These are phyloP conservation scores for Laspeyria flexula DNA, from an alignment of 2,888 invertebrate genomes.

Conservation along the genomic window DNA sequence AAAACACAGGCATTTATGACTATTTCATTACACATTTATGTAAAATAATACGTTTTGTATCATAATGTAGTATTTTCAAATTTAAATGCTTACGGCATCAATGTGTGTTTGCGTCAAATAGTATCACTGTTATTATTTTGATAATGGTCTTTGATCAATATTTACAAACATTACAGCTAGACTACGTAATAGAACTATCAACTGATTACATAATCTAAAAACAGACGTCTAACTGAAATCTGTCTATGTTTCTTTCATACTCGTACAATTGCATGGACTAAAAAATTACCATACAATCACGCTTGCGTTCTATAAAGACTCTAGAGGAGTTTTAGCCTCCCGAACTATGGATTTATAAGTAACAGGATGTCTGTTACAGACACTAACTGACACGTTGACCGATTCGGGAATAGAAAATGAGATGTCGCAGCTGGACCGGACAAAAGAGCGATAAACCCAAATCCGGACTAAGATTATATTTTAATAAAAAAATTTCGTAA, in stretches of 20 bases:
- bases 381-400: no score
- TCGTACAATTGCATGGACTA: no score
- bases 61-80: background rate
- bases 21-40: background rate
- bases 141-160: slow-evolving; percentile 8
- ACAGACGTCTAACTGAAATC: background rate
- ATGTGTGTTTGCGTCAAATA: slow-evolving; percentile 35
- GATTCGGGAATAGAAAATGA: no score
- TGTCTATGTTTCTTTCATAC: background rate
- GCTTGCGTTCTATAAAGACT: no score
- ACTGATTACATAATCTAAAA: background rate
- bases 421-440: no score
- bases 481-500: no score
- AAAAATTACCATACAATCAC: no score
- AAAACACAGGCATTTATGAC: background rate
- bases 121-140: slow-evolving; percentile 15
- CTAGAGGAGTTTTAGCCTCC: no score
- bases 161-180: background rate
- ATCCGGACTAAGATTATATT: no score
- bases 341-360: no score
- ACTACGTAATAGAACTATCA: background rate
- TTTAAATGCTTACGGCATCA: slow-evolving; percentile 17
- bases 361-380: no score
- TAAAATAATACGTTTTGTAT: background rate
- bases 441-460: no score